phyloP scores from a whole-genome alignment of 2,797 vertebrate species.

The Lacerta bilineata region DNA sequence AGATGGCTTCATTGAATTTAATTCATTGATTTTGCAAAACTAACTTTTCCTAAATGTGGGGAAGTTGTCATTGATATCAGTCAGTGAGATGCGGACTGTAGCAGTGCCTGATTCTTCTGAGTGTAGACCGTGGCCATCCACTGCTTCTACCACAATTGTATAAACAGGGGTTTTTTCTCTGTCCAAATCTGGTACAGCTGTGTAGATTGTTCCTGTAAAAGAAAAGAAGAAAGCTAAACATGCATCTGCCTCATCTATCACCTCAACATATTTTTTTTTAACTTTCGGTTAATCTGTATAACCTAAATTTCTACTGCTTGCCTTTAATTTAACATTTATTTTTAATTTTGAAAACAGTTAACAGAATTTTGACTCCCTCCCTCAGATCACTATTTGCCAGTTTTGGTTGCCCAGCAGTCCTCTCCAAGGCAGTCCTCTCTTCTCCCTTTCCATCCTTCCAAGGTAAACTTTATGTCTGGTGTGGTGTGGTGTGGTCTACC shows the following conservation, averaged over 20 bases:
- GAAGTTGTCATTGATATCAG: conserved; percentile 92
- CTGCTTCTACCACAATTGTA: conserved; percentile 86
- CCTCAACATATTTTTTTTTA: not conserved
- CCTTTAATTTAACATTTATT: not conserved
- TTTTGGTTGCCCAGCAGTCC: not conserved
- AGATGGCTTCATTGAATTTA: not conserved
- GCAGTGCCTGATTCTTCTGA: conserved; percentile 84
- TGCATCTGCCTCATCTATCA: too few species aligned
- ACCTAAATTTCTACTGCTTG: not conserved
- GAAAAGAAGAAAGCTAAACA: conserved; percentile 34
- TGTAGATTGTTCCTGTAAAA: conserved; percentile 86
- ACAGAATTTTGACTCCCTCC: not conserved
- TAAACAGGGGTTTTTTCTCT: conserved; percentile 86
- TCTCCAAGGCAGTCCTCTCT: not conserved
- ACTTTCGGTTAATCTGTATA: not conserved
- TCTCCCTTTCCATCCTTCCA: not conserved
- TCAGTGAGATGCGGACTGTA: conserved; percentile 86
- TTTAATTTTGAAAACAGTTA: not conserved
- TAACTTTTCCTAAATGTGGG: conserved; percentile 87
- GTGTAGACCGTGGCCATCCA: conserved; percentile 81
- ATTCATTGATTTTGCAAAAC: conserved; percentile 26
- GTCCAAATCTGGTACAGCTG: conserved; percentile 82
- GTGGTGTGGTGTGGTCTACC: too few species aligned
- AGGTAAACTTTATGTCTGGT: too few species aligned
- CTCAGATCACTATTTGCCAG: not conserved